Conservation (phyloP, 1,140 invertebrate species). For the Hermetia illucens region DNA sequence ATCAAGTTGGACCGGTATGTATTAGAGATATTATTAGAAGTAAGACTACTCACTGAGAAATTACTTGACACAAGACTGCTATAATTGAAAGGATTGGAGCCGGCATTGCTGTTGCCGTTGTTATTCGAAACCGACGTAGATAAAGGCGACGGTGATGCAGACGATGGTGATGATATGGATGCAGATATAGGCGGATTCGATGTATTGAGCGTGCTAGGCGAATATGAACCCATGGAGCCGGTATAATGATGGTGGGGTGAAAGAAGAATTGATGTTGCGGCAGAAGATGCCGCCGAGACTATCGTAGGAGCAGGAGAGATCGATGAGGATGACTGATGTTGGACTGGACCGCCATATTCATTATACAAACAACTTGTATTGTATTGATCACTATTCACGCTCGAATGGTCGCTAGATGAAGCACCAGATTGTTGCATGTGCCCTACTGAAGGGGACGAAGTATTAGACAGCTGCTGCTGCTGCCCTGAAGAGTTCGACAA, state of each 20-base stretch:
- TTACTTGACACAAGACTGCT: conserved; percentile 4
- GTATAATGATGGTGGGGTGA: conserved; percentile 8
- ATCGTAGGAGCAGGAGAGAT: no score
- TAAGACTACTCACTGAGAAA: background rate
- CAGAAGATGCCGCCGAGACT: no score
- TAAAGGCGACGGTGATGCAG: conserved; percentile 16
- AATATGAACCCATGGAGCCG: conserved; percentile 12
- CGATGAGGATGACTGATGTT: no score
- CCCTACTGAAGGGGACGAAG: no score
- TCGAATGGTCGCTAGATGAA: no score
- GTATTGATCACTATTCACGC: no score
- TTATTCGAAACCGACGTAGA: conserved; percentile 12
- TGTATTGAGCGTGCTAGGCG: conserved; percentile 14
- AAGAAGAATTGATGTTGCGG: conserved; percentile 3
- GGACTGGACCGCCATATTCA: no score
- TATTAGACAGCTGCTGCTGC: no score
- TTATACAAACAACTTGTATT: no score
- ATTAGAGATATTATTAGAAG: conserved; percentile 8
- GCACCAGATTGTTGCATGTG: no score
- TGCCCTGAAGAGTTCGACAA: no score
- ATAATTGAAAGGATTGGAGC: no score
- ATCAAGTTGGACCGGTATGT: conserved; percentile 1
- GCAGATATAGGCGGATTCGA: conserved; percentile 14
- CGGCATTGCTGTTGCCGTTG: conserved; percentile 1
- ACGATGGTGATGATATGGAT: conserved; percentile 13